Evolutionary conservation across 30 jellyfish, hydroid and myxozoan genomes (phyloP).

Genomic region (Calvadosia cruxmelitensis): DNA sequence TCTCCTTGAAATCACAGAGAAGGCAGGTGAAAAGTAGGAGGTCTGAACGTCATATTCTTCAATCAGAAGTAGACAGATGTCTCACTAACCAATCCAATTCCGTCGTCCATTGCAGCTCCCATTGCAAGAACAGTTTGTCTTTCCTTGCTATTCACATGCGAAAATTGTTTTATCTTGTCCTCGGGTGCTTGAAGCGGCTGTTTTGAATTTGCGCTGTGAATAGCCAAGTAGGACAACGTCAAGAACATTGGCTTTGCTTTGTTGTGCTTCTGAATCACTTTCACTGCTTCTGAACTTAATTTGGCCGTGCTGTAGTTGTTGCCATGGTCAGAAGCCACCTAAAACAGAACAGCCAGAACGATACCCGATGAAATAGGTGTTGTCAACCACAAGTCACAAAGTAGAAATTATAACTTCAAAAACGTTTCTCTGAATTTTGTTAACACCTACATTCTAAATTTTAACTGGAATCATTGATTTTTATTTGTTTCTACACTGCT

Average conservation of each 20-base stretch:
- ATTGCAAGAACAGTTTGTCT: slow-evolving; percentile 20
- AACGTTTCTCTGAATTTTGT: no score
- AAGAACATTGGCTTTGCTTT: slow-evolving; percentile 32
- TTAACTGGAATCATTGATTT: no score
- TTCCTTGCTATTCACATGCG: background rate
- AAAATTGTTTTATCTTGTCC: slow-evolving; percentile 10
- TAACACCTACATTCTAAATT: no score
- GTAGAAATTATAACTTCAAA: no score
- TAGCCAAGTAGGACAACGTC: slow-evolving; percentile 41
- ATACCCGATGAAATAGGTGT: no score
- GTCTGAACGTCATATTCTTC: no score
- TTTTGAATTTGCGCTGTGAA: slow-evolving; percentile 48
- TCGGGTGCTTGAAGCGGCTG: slow-evolving; percentile 68
- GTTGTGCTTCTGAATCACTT: slow-evolving; percentile 29
- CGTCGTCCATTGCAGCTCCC: slow-evolving; percentile 43
- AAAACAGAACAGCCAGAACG: no score
- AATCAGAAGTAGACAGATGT: no score
- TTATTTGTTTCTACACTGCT: no score
- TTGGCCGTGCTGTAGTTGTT: slow-evolving; percentile 46
- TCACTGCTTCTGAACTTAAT: slow-evolving; percentile 36
- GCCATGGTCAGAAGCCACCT: slow-evolving; percentile 48
- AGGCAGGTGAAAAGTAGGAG: no score
- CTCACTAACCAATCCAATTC: slow-evolving; percentile 41
- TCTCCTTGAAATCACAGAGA: background rate
- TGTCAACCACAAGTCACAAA: no score